phyloP scores from a whole-genome alignment of 2,113 vertebrate genomes.

The Eleginops maclovinus region DNA sequence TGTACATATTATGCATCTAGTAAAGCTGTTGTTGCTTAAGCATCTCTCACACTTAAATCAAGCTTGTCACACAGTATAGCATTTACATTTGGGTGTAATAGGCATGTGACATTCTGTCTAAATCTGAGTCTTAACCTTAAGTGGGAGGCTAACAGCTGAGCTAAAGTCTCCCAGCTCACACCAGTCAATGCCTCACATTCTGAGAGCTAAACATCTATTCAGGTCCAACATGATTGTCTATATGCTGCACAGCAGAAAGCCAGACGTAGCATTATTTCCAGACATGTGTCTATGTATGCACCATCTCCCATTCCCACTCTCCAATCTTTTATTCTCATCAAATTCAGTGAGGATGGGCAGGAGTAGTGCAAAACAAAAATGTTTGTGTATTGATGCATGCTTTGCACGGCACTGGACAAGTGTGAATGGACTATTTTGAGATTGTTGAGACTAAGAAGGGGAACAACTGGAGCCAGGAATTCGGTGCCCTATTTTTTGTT shows the following conservation, averaged over 20 bases:
- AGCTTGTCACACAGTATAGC: constrained; percentile 13
- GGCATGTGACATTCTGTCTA: constrained; percentile 37
- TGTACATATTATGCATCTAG: background rate
- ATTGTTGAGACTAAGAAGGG: constrained; percentile 61
- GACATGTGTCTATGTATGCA: constrained; percentile 13
- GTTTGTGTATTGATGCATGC: constrained; percentile 30
- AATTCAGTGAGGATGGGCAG: constrained; percentile 15
- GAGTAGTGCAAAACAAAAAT: constrained; percentile 39
- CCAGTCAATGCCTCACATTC: constrained; percentile 42
- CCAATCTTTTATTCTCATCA: background rate
- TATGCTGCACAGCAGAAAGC: constrained; percentile 16
- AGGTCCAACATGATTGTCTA: constrained; percentile 2
- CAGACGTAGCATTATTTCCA: constrained; percentile 35
- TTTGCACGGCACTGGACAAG: constrained; percentile 15
- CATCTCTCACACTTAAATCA: constrained; percentile 13
- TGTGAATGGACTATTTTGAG: constrained; percentile 63
- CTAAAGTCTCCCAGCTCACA: constrained; percentile 11
- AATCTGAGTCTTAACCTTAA: constrained; percentile 42
- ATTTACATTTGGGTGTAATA: background rate
- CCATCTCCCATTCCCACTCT: background rate
- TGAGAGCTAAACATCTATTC: constrained; percentile 24
- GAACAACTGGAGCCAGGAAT: constrained; percentile 59
- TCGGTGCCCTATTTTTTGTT: constrained; percentile 25
- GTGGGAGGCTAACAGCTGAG: constrained; percentile 59
- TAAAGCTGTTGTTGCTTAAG: constrained; percentile 22